phyloP scores from a whole-genome alignment of 2,113 vertebrate genomes.

The Carassius carassius region DNA sequence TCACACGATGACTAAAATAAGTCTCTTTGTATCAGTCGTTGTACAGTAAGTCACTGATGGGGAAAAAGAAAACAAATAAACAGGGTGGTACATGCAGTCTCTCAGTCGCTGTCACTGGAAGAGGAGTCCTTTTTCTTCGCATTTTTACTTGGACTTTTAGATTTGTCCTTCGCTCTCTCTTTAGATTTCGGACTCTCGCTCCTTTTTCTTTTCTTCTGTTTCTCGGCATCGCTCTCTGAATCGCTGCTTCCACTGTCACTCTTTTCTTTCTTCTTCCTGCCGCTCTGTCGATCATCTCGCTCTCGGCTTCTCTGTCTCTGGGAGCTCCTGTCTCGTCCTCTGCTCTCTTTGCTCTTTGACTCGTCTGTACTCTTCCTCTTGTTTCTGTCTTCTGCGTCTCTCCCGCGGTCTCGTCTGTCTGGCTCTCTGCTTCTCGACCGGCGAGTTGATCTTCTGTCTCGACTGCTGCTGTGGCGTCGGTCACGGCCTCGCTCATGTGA shows the following conservation, averaged over 20 bases:
- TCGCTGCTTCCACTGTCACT: conserved; percentile 79
- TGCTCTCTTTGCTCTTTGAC: conserved; percentile 75
- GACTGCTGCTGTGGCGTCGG: conserved; percentile 77
- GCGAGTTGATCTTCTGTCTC: conserved; percentile 62
- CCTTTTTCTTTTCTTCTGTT: conserved; percentile 72
- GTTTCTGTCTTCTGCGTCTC: conserved; percentile 69
- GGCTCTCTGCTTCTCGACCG: conserved; percentile 81
- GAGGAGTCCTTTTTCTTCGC: conserved; percentile 83
- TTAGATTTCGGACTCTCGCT: conserved; percentile 76
- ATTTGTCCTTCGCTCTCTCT: conserved; percentile 82
- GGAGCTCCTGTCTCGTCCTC: conserved; percentile 78
- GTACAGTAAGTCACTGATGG: neutral
- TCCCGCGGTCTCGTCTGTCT: conserved; percentile 51
- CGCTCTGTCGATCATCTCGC: conserved; percentile 77
- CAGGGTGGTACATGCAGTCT: neutral
- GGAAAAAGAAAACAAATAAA: neutral
- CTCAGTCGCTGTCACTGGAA: conserved; percentile 84
- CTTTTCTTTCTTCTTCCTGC: conserved; percentile 76
- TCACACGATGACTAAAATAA: neutral
- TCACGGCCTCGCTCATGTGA: conserved; percentile 77
- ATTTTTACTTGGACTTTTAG: conserved; percentile 80
- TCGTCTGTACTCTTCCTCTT: conserved; percentile 69
- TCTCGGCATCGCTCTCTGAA: conserved; percentile 80
- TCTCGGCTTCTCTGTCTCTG: conserved; percentile 75
- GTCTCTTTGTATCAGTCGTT: neutral